Conservation (phyloP, 2,113 vertebrate species). For the Phoenicopterus ruber region DNA sequence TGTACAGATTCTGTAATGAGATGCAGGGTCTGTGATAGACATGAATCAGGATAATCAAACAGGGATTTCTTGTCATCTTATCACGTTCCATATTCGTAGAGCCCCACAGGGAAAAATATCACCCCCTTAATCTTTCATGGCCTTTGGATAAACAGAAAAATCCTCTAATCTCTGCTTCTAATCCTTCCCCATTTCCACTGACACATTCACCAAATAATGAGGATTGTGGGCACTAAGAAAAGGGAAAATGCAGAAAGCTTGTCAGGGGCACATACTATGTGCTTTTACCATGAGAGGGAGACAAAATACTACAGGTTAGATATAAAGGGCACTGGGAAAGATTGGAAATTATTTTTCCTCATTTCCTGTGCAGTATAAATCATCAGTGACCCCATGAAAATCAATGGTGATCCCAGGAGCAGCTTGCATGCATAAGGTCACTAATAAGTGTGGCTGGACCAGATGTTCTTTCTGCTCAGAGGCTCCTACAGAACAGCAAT, state of each 20-base stretch:
- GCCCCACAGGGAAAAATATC: not conserved
- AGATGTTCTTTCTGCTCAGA: not conserved
- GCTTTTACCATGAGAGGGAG: not conserved
- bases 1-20: not conserved
- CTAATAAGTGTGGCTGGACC: not conserved
- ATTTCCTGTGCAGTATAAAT: not conserved
- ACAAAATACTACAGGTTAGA: not conserved
- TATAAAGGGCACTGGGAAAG: not conserved
- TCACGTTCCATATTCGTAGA: rapidly evolving
- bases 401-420: not conserved
- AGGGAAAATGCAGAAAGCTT: not conserved
- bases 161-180: not conserved
- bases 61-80: not conserved
- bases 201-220: not conserved
- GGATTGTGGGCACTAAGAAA: not conserved
- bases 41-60: not conserved
- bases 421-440: not conserved
- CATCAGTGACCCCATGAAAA: not conserved
- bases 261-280: not conserved
- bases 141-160: not conserved
- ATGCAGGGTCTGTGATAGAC: not conserved
- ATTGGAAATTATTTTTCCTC: not conserved
- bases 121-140: not conserved
- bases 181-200: not conserved
- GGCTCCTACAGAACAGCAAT: not conserved